Percentiles rank a stretch among this genome's conserved stretches.
Evolutionary conservation across 2,888 invertebrate genomes (phyloP).

Genomic region (Noctua janthina): DNA sequence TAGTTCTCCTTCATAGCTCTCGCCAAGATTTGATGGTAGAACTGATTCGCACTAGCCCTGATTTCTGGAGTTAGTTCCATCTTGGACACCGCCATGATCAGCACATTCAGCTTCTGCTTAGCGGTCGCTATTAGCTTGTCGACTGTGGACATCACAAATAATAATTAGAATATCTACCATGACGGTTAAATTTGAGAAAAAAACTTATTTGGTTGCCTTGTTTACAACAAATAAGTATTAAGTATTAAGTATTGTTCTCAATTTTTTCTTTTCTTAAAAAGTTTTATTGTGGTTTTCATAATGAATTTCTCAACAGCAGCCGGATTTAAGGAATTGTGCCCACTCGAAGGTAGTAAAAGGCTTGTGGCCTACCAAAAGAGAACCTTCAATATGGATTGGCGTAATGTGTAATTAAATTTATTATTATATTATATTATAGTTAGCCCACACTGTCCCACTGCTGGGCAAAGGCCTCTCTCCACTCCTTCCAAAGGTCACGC

Average conservation of each 20-base stretch:
- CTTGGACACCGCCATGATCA: constrained; percentile 82
- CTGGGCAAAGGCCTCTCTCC: too few relatives aligned
- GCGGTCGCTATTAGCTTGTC: constrained; percentile 83
- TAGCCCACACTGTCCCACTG: too few relatives aligned
- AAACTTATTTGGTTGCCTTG: background rate
- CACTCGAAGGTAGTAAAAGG: background rate
- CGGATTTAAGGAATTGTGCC: background rate
- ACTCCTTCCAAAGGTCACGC: too few relatives aligned
- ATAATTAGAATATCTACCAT: background rate
- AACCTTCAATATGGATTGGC: background rate
- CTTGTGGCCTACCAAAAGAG: background rate
- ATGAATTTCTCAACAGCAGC: background rate
- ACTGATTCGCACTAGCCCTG: constrained; percentile 76
- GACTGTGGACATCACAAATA: constrained; percentile 70
- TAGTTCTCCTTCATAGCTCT: constrained; percentile 84
- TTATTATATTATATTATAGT: too few relatives aligned
- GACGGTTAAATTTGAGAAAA: background rate
- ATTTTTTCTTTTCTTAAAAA: too few relatives aligned
- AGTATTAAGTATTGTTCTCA: too few relatives aligned
- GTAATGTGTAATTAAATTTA: background rate
- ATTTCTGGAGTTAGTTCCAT: constrained; percentile 83
- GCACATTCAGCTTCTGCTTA: constrained; percentile 79
- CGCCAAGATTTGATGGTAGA: constrained; percentile 86
- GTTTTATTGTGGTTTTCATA: background rate
- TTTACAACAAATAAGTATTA: too few relatives aligned